These are phyloP conservation scores for Nasonia longicornis DNA, from an alignment of 1,140 invertebrate genomes.

Conservation along the genomic window DNA sequence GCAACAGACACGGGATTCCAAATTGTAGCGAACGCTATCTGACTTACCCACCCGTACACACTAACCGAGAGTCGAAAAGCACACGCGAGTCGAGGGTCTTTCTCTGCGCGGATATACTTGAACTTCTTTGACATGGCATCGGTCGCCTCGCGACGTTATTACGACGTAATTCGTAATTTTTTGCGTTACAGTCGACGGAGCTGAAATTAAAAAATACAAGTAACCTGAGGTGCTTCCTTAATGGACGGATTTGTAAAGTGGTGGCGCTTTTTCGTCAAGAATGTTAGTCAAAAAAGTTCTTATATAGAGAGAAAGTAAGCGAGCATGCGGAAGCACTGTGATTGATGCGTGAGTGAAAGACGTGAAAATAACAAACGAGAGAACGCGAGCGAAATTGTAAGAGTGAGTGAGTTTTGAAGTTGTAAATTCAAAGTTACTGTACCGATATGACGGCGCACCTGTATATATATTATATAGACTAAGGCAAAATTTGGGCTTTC, in stretches of 20 bases:
- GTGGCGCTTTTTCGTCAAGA: constrained; percentile 23
- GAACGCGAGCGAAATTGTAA: neutral
- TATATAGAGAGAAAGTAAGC: constrained; percentile 6
- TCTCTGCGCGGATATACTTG: constrained; percentile 19
- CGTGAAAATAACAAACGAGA: neutral
- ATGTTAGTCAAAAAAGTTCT: constrained; percentile 30
- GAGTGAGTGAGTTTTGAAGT: constrained; percentile 32
- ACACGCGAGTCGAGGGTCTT: constrained; percentile 37
- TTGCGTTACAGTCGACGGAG: constrained; percentile 32
- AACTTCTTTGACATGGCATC: constrained; percentile 10
- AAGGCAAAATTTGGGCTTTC: constrained; percentile 49
- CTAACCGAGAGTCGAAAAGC: neutral
- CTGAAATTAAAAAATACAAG: constrained; percentile 15
- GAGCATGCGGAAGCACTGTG: constrained; percentile 16
- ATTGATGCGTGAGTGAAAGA: neutral
- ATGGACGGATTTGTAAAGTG: constrained; percentile 21
- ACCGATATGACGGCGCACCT: constrained; percentile 38
- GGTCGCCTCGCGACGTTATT: neutral
- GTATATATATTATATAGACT: constrained; percentile 47
- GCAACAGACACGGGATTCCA: neutral
- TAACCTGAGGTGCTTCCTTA: constrained; percentile 40
- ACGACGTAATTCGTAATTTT: constrained; percentile 32
- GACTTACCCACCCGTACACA: neutral
- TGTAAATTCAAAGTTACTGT: constrained; percentile 48
- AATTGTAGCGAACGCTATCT: neutral